Conservation (phyloP, 1,140 invertebrate genomes). For the Drosophila ananassae region DNA sequence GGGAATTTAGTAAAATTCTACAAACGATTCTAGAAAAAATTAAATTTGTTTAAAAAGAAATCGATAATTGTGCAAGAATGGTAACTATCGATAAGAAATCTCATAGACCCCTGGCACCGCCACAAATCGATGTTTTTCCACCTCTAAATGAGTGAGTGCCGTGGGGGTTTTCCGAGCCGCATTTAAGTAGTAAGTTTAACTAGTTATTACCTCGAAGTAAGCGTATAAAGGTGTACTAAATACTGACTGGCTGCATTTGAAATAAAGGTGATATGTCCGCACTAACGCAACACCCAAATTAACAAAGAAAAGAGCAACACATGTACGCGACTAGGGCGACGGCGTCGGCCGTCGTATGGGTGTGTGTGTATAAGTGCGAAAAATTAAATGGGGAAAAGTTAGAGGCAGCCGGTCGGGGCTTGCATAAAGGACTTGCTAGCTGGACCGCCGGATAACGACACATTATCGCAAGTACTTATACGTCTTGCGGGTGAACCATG, state of each 20-base stretch:
- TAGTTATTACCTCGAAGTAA: background rate
- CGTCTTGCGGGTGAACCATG: constrained; percentile 1
- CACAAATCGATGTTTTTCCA: background rate
- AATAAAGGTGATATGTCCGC: background rate
- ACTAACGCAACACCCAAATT: background rate
- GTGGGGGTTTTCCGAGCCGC: constrained; percentile 1
- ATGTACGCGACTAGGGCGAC: constrained; percentile 37
- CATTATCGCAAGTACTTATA: constrained; percentile 19
- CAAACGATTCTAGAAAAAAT: no score
- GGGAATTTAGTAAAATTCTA: no score
- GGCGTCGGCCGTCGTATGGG: constrained; percentile 26
- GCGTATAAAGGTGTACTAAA: background rate
- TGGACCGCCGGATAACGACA: constrained; percentile 15
- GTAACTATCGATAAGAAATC: background rate
- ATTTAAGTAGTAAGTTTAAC: background rate
- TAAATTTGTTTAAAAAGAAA: no score
- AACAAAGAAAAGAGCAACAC: constrained; percentile 21
- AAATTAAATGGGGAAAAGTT: constrained; percentile 56
- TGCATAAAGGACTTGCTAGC: constrained; percentile 29
- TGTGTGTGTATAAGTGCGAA: constrained; percentile 63
- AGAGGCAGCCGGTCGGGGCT: constrained; percentile 52
- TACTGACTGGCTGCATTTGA: background rate
- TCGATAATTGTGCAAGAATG: no score
- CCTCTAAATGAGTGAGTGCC: background rate
- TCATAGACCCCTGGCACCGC: background rate